phyloP scores from a whole-genome alignment of 2,888 invertebrate genomes.

The Lymantria dispar region DNA sequence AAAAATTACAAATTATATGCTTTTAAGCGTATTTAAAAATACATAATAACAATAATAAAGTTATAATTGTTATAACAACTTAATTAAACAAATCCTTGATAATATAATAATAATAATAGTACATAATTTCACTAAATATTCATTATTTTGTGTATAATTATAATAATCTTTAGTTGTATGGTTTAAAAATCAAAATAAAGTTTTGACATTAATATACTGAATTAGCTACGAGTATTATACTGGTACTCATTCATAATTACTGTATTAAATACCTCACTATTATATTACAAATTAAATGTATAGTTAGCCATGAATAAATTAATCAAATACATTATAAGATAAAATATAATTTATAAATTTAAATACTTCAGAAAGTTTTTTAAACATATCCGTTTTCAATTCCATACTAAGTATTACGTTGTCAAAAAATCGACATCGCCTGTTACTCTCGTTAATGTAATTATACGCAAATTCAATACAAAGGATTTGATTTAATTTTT shows the following conservation, averaged over 20 bases:
- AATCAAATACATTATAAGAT: no score
- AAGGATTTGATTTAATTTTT: background rate
- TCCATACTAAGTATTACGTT: background rate
- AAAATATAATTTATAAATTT: background rate
- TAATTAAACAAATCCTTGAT: constrained; percentile 36
- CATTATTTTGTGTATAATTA: constrained; percentile 3
- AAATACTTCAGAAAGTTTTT: background rate
- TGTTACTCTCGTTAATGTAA: background rate
- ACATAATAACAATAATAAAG: constrained; percentile 25
- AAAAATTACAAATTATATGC: constrained; percentile 3
- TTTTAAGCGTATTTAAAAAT: constrained; percentile 12
- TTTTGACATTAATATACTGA: constrained; percentile 4
- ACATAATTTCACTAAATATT: background rate
- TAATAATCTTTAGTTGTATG: constrained; percentile 5
- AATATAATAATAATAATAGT: constrained; percentile 20
- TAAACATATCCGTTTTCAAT: background rate
- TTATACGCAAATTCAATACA: background rate
- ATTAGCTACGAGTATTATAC: constrained; percentile 20
- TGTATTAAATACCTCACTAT: constrained; percentile 1
- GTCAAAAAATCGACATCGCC: background rate
- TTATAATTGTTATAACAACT: constrained; percentile 24
- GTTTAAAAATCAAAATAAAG: background rate
- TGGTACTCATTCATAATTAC: constrained; percentile 10
- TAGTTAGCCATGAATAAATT: no score
- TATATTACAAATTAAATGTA: background rate